Evolutionary conservation across 2,888 invertebrate genomes (phyloP).

Genomic region (Apamea monoglypha): DNA sequence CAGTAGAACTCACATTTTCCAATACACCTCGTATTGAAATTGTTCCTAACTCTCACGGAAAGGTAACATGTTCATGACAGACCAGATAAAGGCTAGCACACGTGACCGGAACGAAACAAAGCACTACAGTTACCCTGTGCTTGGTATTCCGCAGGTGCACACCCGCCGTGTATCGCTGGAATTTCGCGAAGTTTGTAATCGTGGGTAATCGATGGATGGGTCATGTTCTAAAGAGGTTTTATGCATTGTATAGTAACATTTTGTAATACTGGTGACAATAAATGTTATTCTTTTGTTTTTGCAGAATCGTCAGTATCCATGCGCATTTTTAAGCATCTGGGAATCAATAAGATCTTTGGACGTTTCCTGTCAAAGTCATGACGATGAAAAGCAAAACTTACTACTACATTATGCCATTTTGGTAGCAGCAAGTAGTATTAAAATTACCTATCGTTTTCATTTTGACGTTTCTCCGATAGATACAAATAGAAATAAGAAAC

Average conservation of each 20-base stretch:
- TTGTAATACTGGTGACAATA: too few relatives aligned
- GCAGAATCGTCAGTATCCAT: background rate
- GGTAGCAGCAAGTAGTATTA: background rate
- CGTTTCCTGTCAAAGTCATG: background rate
- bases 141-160: constrained; percentile 58
- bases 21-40: constrained; percentile 63
- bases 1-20: constrained; percentile 39
- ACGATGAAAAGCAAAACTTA: background rate
- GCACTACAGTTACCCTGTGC: constrained; percentile 50
- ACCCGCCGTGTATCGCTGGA: constrained; percentile 29
- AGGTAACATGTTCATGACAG: constrained; percentile 63
- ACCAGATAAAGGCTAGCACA: constrained; percentile 59
- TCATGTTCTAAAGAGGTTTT: constrained; percentile 15
- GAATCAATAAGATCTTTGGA: background rate
- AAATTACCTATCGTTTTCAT: too few relatives aligned
- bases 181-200: constrained; percentile 50
- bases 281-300: background rate
- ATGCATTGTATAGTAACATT: background rate
- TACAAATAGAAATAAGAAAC: background rate
- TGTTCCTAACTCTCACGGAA: constrained; percentile 58
- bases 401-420: background rate
- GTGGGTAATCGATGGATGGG: constrained; percentile 39
- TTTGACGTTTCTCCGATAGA: background rate
- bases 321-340: too few relatives aligned
- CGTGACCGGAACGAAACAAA: constrained; percentile 65